phyloP scores from a whole-genome alignment of 2,888 invertebrate species.

The Sepiola atlantica region DNA sequence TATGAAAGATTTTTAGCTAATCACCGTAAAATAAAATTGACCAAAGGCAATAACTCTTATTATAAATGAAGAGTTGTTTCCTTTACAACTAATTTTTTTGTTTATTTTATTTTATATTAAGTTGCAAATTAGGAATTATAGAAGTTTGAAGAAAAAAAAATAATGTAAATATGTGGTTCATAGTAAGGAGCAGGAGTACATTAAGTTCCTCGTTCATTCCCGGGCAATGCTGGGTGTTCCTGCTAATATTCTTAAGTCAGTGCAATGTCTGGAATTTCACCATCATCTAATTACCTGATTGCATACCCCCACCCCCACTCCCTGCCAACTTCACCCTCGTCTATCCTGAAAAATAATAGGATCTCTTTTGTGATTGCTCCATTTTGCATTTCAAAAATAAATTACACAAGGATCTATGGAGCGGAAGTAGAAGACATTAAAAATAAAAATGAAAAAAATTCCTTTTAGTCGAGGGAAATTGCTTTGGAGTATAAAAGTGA shows the following conservation, averaged over 20 bases:
- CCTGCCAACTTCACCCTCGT: not conserved
- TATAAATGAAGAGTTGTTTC: no score
- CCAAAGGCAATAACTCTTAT: no score
- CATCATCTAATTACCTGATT: not conserved
- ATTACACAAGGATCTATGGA: not conserved
- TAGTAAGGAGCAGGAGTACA: no score
- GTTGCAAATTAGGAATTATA: no score
- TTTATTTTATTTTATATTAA: no score
- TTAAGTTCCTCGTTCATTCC: no score
- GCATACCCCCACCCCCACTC: not conserved
- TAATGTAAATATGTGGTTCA: no score
- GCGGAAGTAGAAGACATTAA: not conserved
- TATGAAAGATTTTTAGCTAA: no score
- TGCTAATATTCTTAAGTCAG: not conserved
- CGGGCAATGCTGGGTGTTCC: no score
- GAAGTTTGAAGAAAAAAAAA: no score
- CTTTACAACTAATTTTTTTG: no score
- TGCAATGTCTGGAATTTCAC: not conserved
- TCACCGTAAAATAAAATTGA: no score
- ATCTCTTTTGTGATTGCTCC: not conserved
- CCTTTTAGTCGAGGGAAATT: not conserved
- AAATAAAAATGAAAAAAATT: not conserved
- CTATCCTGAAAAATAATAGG: not conserved
- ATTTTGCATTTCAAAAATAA: not conserved
- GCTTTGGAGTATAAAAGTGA: not conserved